These are phyloP conservation scores for Tuta absoluta DNA, from an alignment of 2,888 invertebrate genomes.

Conservation along the genomic window DNA sequence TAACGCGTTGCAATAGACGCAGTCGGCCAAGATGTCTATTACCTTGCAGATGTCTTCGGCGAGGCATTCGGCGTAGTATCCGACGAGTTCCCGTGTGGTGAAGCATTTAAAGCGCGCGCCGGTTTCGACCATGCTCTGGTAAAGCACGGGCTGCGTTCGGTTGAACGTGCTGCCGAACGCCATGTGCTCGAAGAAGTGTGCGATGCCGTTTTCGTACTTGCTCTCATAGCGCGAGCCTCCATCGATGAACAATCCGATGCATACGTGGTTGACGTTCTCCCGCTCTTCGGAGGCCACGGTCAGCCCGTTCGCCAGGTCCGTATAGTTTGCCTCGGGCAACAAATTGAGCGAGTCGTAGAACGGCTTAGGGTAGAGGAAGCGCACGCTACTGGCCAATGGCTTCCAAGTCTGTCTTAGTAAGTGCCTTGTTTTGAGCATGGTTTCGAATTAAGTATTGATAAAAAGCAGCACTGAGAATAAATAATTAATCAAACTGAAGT, in stretches of 20 bases:
- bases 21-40: conserved; percentile 95
- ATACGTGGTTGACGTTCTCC: conserved; percentile 37
- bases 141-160: conserved; percentile 90
- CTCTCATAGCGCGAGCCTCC: conserved; percentile 64
- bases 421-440: conserved; percentile 16
- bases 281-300: conserved; percentile 91
- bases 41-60: conserved; percentile 91
- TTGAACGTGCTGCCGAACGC: conserved; percentile 83
- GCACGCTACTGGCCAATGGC: conserved; percentile 9
- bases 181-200: conserved; percentile 72
- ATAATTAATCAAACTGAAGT: too few relatives aligned
- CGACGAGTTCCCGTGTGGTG: conserved; percentile 97
- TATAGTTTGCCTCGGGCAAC: conserved; percentile 90
- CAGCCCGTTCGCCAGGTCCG: conserved; percentile 90
- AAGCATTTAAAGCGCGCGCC: conserved; percentile 98
- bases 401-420: background rate
- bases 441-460: background rate
- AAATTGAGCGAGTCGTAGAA: conserved; percentile 71
- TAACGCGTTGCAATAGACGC: conserved; percentile 90
- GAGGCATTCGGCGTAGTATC: conserved; percentile 97
- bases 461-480: too few relatives aligned
- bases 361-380: background rate
- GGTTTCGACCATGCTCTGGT: conserved; percentile 95
- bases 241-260: conserved; percentile 59
- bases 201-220: conserved; percentile 55